Percentiles rank a stretch among this genome's conserved stretches.
Evolutionary conservation across 2,113 vertebrate species (phyloP).

Genomic region (Pterophyllum scalare): DNA sequence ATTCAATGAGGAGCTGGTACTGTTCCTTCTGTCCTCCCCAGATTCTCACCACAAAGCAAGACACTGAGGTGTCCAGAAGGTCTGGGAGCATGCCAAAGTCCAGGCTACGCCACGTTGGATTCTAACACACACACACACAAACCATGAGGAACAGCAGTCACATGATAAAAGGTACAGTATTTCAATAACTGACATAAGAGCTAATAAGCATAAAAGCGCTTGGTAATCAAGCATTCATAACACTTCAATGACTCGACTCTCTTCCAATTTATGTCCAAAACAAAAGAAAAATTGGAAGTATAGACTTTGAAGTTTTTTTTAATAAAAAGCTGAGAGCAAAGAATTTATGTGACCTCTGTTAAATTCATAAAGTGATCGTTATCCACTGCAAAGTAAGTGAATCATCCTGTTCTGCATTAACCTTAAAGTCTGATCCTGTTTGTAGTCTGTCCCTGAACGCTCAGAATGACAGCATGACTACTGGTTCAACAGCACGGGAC

Average conservation of each 20-base stretch:
- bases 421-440: conserved; percentile 16
- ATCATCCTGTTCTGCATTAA: conserved; percentile 39
- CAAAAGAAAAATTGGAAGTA: background rate
- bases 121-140: conserved; percentile 78
- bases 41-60: conserved; percentile 94
- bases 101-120: conserved; percentile 97
- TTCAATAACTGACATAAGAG: background rate
- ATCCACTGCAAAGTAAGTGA: conserved; percentile 3
- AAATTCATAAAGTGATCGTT: conserved; percentile 3
- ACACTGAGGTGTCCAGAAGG: conserved; percentile 93
- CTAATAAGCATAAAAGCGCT: background rate
- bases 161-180: background rate
- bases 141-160: conserved; percentile 5
- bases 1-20: conserved; percentile 93
- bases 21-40: conserved; percentile 92
- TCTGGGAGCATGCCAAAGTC: conserved; percentile 97
- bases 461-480: conserved; percentile 8
- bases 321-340: background rate
- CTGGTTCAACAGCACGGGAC: background rate
- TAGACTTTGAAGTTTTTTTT: background rate
- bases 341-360: background rate
- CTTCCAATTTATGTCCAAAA: background rate
- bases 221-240: background rate
- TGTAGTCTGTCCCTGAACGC: conserved; percentile 23
- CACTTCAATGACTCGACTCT: background rate